Conservation (phyloP, 2,888 invertebrate species). For the Hemistola chrysoprasaria region DNA sequence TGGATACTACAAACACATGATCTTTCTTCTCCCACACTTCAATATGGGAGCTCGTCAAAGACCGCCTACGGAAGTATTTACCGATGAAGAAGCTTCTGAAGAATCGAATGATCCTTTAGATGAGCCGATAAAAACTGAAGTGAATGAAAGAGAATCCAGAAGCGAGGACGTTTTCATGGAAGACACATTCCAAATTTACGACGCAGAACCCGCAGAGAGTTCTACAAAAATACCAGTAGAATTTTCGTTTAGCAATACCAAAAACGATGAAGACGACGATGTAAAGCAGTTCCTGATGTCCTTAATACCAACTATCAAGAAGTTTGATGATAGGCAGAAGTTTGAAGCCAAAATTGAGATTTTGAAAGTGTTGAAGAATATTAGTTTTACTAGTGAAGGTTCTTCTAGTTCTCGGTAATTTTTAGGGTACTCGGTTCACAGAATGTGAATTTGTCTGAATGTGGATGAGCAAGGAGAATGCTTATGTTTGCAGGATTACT, state of each 20-base stretch:
- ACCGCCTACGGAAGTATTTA: slow-evolving; percentile 10
- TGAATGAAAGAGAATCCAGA: slow-evolving; percentile 7
- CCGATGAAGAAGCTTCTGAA: slow-evolving; percentile 2
- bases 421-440: too few species aligned
- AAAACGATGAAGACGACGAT: slow-evolving; percentile 50
- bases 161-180: slow-evolving; percentile 9
- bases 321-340: slow-evolving; percentile 48
- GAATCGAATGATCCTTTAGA: slow-evolving; percentile 18
- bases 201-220: too few species aligned
- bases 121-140: slow-evolving; percentile 29
- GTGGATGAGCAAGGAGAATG: too few species aligned
- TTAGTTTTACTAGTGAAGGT: slow-evolving; percentile 38
- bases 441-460: too few species aligned
- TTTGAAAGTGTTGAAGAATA: slow-evolving; percentile 46
- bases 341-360: slow-evolving; percentile 58
- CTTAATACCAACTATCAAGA: slow-evolving; percentile 52
- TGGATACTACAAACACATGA: slow-evolving; percentile 46
- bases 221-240: slow-evolving; percentile 37
- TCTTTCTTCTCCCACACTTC: slow-evolving; percentile 34
- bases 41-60: slow-evolving; percentile 7
- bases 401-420: slow-evolving; percentile 18
- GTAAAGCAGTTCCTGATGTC: slow-evolving; percentile 59
- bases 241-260: too few species aligned
- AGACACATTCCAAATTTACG: slow-evolving; percentile 27
- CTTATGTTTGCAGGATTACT: too few species aligned